phyloP scores from a whole-genome alignment of 2,113 vertebrate species.

The Calypte anna region DNA sequence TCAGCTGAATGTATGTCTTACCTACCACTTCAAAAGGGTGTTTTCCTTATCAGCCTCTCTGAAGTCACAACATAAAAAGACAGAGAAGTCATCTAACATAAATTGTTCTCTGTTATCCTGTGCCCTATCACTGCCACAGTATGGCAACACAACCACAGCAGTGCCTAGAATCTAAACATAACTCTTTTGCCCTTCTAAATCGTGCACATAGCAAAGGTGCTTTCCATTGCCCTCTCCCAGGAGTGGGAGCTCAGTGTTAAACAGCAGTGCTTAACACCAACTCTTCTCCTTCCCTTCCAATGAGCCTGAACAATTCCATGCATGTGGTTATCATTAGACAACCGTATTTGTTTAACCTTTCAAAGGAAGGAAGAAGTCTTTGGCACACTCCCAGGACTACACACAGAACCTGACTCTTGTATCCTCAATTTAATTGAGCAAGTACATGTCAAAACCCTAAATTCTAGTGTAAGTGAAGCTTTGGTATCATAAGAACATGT shows the following conservation, averaged over 20 bases:
- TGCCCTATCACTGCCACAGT: background rate
- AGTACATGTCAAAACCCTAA: conserved; percentile 7
- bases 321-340: conserved; percentile 27
- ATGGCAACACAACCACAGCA: background rate
- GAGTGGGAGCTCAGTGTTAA: background rate
- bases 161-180: background rate
- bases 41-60: conserved; percentile 23
- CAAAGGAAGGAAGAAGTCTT: conserved; percentile 57
- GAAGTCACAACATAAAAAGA: background rate
- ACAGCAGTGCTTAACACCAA: background rate
- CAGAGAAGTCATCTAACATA: conserved; percentile 2
- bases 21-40: conserved; percentile 37
- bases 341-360: conserved; percentile 57
- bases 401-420: conserved; percentile 23
- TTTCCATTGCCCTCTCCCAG: background rate
- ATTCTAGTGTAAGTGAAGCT: background rate
- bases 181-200: background rate
- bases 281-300: background rate
- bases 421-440: conserved; percentile 39
- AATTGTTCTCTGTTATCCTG: background rate
- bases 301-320: background rate
- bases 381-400: background rate
- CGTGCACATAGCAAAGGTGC: background rate
- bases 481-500: background rate
- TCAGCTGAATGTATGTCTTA: conserved; percentile 6